Evolutionary conservation across 2,888 invertebrate species (phyloP).

Genomic region (Conchocele bisecta): DNA sequence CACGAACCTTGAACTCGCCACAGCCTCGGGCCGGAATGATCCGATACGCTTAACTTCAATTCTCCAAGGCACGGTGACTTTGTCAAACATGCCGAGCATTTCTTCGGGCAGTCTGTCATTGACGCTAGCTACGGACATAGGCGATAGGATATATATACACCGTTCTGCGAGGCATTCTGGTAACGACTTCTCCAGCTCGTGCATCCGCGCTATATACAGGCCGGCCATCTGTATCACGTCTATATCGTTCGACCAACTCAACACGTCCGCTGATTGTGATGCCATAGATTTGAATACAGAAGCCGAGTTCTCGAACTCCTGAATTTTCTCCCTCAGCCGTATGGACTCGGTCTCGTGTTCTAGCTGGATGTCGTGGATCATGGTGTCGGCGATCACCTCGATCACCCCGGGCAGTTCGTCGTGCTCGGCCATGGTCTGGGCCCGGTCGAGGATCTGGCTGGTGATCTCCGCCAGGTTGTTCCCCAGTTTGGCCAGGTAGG

Average conservation of each 20-base stretch:
- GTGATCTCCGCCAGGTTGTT: conserved; percentile 39
- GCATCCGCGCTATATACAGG: conserved; percentile 8
- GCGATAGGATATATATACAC: conserved; percentile 36
- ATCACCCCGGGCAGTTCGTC: conserved; percentile 26
- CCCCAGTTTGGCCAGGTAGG: conserved; percentile 43
- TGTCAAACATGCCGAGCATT: conserved; percentile 36
- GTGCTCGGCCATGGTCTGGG: too few relatives aligned
- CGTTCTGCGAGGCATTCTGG: conserved; percentile 39
- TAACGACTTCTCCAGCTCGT: conserved; percentile 16
- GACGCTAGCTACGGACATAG: conserved; percentile 4
- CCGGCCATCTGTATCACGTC: conserved; percentile 24
- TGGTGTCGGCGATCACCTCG: conserved; percentile 17
- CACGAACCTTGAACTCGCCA: conserved; percentile 51
- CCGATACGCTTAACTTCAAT: conserved; percentile 51
- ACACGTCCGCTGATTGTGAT: conserved; percentile 29
- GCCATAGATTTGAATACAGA: conserved; percentile 28
- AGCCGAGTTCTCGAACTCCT: conserved; percentile 43
- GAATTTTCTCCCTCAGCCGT: conserved; percentile 37
- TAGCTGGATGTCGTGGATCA: conserved; percentile 36
- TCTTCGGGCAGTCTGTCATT: conserved; percentile 34
- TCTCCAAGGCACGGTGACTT: conserved; percentile 48
- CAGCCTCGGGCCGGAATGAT: conserved; percentile 50
- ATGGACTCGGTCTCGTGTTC: conserved; percentile 43
- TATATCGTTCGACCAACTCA: conserved; percentile 25
- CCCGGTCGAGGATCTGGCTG: conserved; percentile 30